Evolutionary conservation across 1,140 invertebrate species (phyloP).

Genomic region (Drosophila cardini): DNA sequence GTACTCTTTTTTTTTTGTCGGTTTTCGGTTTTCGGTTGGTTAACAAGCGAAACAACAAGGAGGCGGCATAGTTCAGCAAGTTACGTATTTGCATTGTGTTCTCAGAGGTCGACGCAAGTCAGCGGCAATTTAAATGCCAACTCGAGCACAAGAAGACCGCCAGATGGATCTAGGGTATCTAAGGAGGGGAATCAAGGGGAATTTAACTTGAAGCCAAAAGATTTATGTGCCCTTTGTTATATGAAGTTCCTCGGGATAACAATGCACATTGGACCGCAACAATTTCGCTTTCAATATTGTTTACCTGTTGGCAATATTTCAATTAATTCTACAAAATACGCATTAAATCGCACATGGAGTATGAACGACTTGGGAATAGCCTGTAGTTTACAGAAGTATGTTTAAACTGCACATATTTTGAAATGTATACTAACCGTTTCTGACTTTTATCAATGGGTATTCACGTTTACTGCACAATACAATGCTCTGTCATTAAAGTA

Average conservation of each 20-base stretch:
- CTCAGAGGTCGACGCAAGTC: constrained; percentile 61
- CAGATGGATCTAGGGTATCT: neutral
- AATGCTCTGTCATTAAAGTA: constrained; percentile 30
- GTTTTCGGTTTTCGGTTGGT: constrained; percentile 55
- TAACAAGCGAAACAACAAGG: constrained; percentile 59
- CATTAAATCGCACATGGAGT: constrained; percentile 1
- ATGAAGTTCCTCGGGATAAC: constrained; percentile 52
- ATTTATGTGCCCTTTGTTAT: constrained; percentile 76
- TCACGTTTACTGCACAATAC: constrained; percentile 12
- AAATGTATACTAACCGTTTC: neutral
- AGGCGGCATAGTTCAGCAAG: constrained; percentile 76
- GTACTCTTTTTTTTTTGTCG: constrained; percentile 39
- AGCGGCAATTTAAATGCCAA: constrained; percentile 75
- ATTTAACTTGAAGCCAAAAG: constrained; percentile 44
- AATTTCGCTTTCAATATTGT: constrained; percentile 76
- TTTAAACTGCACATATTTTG: neutral
- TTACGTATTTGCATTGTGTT: constrained; percentile 53
- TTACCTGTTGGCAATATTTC: constrained; percentile 64
- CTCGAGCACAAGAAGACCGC: constrained; percentile 41
- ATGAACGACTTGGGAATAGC: too few relatives aligned
- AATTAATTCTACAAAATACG: constrained; percentile 65
- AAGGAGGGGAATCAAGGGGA: neutral
- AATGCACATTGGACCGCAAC: constrained; percentile 58
- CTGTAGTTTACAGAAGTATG: too few relatives aligned
- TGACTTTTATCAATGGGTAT: neutral